These are phyloP conservation scores for Pedetes capensis DNA, from an alignment of 2,113 vertebrate genomes.

Conservation along the genomic window DNA sequence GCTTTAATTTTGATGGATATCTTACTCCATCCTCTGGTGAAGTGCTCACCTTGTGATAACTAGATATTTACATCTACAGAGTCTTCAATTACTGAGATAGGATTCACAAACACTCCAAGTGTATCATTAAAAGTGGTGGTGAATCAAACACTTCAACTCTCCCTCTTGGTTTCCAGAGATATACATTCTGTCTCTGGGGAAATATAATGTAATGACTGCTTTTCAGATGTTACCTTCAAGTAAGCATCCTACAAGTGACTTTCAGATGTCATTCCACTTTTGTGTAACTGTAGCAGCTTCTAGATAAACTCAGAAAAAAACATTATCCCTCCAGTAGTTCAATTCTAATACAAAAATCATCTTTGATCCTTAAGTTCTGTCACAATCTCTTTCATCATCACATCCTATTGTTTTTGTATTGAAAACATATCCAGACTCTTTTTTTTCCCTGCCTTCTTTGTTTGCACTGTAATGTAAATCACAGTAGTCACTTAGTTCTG, in stretches of 20 bases:
- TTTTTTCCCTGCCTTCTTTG: background rate
- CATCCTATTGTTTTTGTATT: background rate
- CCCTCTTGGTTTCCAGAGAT: background rate
- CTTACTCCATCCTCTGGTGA: background rate
- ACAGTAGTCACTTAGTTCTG: background rate
- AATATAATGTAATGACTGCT: background rate
- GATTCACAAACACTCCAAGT: background rate
- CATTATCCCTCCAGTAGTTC: rapidly evolving
- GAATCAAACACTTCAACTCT: background rate
- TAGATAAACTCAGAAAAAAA: background rate
- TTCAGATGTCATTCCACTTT: background rate
- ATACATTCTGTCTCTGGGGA: background rate
- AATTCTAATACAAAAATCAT: background rate
- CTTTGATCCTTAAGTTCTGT: background rate
- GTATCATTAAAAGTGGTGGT: background rate
- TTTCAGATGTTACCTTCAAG: background rate
- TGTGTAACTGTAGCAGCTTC: background rate
- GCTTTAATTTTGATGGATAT: background rate
- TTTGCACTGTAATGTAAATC: background rate
- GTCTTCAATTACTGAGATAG: background rate
- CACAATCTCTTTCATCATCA: background rate
- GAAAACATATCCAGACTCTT: background rate
- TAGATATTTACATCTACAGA: background rate
- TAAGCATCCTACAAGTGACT: background rate
- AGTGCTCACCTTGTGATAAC: background rate